Conservation (phyloP, 2,113 vertebrate species). For the Pseudonaja textilis region DNA sequence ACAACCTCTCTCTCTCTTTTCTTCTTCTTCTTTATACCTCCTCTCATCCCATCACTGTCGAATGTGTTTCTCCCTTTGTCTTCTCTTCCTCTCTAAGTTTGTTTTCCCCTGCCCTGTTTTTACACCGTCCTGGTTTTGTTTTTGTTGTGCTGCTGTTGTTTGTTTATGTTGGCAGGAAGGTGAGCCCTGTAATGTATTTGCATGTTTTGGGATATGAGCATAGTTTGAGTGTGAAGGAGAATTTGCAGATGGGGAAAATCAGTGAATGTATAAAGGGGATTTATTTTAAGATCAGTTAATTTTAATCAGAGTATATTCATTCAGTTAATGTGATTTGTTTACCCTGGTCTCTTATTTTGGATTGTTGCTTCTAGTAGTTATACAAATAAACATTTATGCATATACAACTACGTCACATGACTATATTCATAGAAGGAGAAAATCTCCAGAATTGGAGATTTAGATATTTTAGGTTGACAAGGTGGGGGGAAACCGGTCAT, state of each 20-base stretch:
- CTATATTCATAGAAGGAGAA: not conserved
- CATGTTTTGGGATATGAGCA: not conserved
- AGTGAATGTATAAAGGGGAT: not conserved
- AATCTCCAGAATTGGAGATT: not conserved
- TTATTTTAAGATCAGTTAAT: not conserved
- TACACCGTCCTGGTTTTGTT: not conserved
- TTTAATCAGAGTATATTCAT: not conserved
- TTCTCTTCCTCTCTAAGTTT: not conserved
- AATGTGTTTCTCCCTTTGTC: not conserved
- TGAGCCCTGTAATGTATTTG: too few relatives aligned
- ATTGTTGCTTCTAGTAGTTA: not conserved
- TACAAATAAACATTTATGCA: not conserved
- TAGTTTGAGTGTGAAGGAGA: not conserved
- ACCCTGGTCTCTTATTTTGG: not conserved
- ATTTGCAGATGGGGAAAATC: not conserved
- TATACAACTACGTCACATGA: not conserved
- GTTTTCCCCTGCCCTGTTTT: not conserved
- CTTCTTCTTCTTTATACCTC: not conserved
- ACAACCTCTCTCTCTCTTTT: not conserved
- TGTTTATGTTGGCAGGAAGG: too few relatives aligned
- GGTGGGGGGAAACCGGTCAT: not conserved
- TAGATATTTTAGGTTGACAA: not conserved
- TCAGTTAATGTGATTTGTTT: not conserved
- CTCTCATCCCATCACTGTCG: not conserved
- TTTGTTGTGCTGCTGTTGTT: not conserved